Percentiles rank a stretch among this genome's conserved stretches.
Conservation (phyloP, 2,113 vertebrate species). For the Sitta europaea region DNA sequence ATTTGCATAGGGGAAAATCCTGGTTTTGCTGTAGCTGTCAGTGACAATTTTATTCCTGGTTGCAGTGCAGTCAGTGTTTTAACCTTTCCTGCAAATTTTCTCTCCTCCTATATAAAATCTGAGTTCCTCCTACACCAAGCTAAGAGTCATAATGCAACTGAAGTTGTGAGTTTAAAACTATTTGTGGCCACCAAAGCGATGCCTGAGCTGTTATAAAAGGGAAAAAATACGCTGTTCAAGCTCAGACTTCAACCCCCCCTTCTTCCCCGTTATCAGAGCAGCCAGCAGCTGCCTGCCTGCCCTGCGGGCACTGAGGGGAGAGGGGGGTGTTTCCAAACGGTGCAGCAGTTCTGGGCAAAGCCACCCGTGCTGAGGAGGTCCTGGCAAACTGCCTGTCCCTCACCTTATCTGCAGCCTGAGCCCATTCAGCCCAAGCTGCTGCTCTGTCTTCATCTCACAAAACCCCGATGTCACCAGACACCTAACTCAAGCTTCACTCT, state of each 20-base stretch:
- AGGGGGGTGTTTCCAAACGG: neutral
- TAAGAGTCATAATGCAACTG: neutral
- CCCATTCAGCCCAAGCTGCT: neutral
- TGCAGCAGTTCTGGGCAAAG: neutral
- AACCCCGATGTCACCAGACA: neutral
- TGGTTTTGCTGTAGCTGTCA: neutral
- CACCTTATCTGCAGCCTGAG: neutral
- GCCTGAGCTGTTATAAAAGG: neutral
- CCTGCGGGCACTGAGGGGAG: rapidly evolving
- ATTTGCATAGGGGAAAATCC: neutral
- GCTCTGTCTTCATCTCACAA: neutral
- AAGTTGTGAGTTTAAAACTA: neutral
- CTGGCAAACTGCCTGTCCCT: neutral
- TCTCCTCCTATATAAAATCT: neutral
- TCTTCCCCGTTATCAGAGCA: neutral
- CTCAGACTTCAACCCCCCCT: neutral
- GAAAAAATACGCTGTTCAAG: neutral
- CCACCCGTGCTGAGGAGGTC: neutral
- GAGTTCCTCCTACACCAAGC: neutral
- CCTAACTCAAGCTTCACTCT: neutral
- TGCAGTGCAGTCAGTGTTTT: neutral
- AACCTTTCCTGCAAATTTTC: neutral
- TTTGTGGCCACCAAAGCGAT: neutral
- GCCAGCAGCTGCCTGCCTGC: neutral
- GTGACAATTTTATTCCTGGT: neutral